Evolutionary conservation across 2,888 invertebrate species (phyloP), one percentile per base, ranked within the genome.

Genomic region (Saturnia japonica): DNA sequence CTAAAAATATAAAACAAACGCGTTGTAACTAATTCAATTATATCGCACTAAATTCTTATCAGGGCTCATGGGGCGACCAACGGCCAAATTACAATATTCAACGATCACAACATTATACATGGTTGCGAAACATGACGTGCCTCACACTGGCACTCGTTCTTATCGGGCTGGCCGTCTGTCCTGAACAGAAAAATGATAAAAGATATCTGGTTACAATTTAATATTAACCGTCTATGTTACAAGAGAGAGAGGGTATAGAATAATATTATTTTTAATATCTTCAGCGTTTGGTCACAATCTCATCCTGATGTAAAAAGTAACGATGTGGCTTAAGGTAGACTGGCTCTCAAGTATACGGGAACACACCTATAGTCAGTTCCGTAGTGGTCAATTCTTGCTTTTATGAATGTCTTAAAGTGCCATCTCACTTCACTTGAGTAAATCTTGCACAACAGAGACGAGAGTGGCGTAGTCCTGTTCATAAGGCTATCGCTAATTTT

Each of bases 121-220:
- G 72, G 82, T 88, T 88, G 88, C 88, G 82, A 88, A 88, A 88
- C 82, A 82, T 77, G 77, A 75, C 73, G 77, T 80, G 82, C 77
- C 78, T 83, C 82, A 82, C 79, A 79, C 78, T 80, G 77, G 76
- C 78, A 80, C 81, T 83, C 77, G 77, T 74, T 84, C 84, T 87
- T 88, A 88, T 88, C 88, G 77, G 76, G 68, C 76, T 76, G 87
- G 82, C 85, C 84, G 87, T 84, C 82, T 87, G 87, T 87, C 86
- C 87, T 80, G 88, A 77, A 85, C 90, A 91, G 90, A 91, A 91
- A 89, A 91, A 82, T 84, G 90, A 91, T 91, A 91, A 90, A 86
- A 83, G 77, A 82, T 91, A 90, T 91, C 88, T 87, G 86, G 89
- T 91, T 91, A 88, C 90, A 89, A 82, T 85, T 85, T 85, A 84